Conservation (phyloP, 1,140 invertebrate species). For the Hylaeus anthracinus region DNA sequence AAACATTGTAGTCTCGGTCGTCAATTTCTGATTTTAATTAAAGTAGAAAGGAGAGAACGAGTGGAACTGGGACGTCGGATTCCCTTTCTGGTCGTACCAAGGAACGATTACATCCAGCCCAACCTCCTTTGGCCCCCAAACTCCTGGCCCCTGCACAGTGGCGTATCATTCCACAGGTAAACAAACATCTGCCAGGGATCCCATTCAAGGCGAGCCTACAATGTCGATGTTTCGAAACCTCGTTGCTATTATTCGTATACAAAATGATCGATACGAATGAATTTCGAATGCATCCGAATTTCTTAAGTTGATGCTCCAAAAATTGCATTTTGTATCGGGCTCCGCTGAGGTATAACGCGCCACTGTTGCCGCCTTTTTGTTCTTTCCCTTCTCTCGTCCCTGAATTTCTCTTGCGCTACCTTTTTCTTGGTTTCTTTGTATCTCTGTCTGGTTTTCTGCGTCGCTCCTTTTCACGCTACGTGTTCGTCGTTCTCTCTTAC, state of each 20-base stretch:
- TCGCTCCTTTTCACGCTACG: neutral
- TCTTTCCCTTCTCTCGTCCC: slow-evolving; percentile 31
- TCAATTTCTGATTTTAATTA: slow-evolving; percentile 67
- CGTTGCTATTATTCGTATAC: too few species aligned
- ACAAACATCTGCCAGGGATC: too few species aligned
- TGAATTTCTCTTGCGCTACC: neutral
- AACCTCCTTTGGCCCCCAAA: neutral
- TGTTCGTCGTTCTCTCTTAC: slow-evolving; percentile 32
- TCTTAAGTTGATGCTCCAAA: too few species aligned
- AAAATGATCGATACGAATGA: too few species aligned
- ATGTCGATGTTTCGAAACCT: too few species aligned
- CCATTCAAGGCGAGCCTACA: too few species aligned
- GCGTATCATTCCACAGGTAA: too few species aligned
- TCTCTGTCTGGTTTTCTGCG: neutral
- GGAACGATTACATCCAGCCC: slow-evolving; percentile 49
- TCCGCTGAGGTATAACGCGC: too few species aligned
- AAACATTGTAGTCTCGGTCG: slow-evolving; percentile 24
- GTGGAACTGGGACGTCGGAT: slow-evolving; percentile 59
- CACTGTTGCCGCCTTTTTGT: slow-evolving; percentile 9
- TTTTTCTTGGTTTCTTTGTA: neutral
- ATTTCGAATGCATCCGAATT: too few species aligned
- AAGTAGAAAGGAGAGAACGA: slow-evolving; percentile 51
- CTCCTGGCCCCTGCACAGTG: neutral
- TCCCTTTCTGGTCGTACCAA: slow-evolving; percentile 61
- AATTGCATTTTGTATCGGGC: too few species aligned